phyloP scores from a whole-genome alignment of 2,113 vertebrate genomes.

The Syngnathus floridae region DNA sequence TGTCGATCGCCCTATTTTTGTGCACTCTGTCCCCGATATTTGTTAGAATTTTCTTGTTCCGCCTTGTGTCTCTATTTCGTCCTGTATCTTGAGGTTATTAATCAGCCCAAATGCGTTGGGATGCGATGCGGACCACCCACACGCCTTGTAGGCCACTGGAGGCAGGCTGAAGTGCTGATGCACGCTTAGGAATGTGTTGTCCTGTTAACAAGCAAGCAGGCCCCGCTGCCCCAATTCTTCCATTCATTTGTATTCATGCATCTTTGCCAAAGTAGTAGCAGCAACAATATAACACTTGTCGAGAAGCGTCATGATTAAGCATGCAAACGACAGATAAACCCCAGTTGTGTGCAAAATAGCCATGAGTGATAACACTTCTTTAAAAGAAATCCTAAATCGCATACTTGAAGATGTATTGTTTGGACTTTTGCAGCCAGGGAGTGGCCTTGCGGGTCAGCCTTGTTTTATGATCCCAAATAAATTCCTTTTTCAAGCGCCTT shows the following conservation, averaged over 20 bases:
- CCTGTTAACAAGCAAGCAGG: constrained; percentile 49
- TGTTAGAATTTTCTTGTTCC: not conserved
- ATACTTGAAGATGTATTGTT: not conserved
- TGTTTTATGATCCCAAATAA: not conserved
- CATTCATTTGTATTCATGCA: not conserved
- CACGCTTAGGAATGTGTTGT: constrained; percentile 55
- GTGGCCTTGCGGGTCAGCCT: not conserved
- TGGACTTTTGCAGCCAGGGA: not conserved
- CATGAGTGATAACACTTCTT: not conserved
- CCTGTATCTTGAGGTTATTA: not conserved
- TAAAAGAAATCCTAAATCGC: not conserved
- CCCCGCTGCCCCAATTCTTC: constrained; percentile 32
- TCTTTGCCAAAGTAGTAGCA: not conserved
- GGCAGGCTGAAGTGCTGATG: constrained; percentile 60
- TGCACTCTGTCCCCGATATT: not conserved
- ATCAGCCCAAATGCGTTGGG: constrained; percentile 2
- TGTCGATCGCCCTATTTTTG: constrained; percentile 19
- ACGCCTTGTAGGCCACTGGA: constrained; percentile 56
- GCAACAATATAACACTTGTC: not conserved
- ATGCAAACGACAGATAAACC: not conserved
- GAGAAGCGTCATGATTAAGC: not conserved
- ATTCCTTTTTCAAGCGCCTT: not conserved
- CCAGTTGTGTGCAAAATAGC: not conserved
- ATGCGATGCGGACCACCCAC: constrained; percentile 40
- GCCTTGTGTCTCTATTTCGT: not conserved